A percentile compares a stretch with the other conserved stretches of the same genome.
Conservation (phyloP, 2,797 vertebrate genomes). For the Crenuchus spilurus region DNA sequence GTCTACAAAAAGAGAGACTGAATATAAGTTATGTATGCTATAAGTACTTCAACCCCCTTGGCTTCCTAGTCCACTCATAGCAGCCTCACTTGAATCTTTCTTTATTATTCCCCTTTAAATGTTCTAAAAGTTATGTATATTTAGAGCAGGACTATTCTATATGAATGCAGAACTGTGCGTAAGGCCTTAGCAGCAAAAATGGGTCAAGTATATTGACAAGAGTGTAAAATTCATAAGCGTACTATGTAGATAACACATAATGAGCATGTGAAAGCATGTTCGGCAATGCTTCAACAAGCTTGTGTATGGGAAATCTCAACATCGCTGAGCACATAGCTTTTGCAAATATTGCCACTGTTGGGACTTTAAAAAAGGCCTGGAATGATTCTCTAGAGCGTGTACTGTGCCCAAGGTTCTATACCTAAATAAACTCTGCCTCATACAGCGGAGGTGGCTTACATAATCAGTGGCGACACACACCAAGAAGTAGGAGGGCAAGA, state of each 20-base stretch:
- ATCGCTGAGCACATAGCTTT: neutral
- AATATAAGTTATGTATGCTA: neutral
- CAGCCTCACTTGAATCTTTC: neutral
- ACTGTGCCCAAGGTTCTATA: constrained; percentile 36
- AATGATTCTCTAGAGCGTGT: constrained; percentile 25
- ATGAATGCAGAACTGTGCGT: constrained; percentile 23
- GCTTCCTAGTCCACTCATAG: neutral
- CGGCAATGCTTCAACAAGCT: neutral
- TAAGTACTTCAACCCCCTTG: constrained; percentile 1
- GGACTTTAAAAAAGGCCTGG: constrained; percentile 28
- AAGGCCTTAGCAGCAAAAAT: constrained; percentile 20
- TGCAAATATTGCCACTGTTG: constrained; percentile 10
- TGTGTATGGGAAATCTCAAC: neutral
- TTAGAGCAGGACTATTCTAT: neutral
- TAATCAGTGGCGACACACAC: constrained; percentile 48
- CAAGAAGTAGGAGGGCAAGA: constrained; percentile 26
- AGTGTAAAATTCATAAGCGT: neutral
- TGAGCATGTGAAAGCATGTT: neutral
- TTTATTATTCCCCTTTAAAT: neutral
- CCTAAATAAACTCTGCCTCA: constrained; percentile 45
- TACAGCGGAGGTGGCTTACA: constrained; percentile 47
- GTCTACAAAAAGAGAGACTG: neutral
- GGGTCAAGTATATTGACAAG: constrained; percentile 20
- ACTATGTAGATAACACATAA: neutral
- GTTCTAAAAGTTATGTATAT: constrained; percentile 13